Conservation (phyloP, 2,888 invertebrate species). For the Trichogramma dendrolimi region DNA sequence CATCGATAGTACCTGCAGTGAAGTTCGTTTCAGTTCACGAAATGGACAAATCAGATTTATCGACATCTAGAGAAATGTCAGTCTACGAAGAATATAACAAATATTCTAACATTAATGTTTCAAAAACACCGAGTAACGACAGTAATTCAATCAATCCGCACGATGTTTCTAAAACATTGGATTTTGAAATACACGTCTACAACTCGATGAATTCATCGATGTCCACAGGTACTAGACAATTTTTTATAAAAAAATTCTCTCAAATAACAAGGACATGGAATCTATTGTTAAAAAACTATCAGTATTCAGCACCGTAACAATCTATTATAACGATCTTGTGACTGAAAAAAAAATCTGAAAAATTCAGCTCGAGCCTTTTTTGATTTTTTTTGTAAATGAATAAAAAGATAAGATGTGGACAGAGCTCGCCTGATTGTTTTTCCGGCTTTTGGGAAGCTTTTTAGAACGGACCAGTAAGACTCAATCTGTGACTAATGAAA, state of each 20-base stretch:
- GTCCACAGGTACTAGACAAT: constrained; percentile 22
- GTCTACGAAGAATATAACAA: neutral
- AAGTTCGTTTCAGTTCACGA: neutral
- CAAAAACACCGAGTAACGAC: neutral
- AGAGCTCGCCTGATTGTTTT: constrained; percentile 26
- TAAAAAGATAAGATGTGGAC: neutral
- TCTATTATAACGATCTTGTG: constrained; percentile 17
- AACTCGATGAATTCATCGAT: constrained; percentile 10
- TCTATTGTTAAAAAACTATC: constrained; percentile 11
- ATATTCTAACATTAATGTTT: neutral
- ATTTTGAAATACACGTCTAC: constrained; percentile 18
- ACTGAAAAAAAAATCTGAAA: constrained; percentile 10
- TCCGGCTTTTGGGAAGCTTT: constrained; percentile 36
- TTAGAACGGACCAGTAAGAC: constrained; percentile 36
- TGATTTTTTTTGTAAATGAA: constrained; percentile 14
- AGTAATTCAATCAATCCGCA: neutral
- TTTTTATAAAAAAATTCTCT: constrained; percentile 10
- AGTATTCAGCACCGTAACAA: constrained; percentile 9
- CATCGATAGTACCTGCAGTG: too few relatives aligned
- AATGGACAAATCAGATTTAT: neutral
- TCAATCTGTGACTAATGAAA: constrained; percentile 27
- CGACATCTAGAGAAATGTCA: neutral
- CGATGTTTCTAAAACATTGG: constrained; percentile 19
- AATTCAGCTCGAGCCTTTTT: constrained; percentile 7
- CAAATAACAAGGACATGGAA: constrained; percentile 12